These are phyloP conservation scores for Galleria mellonella DNA, from an alignment of 1,140 invertebrate genomes.

Conservation along the genomic window DNA sequence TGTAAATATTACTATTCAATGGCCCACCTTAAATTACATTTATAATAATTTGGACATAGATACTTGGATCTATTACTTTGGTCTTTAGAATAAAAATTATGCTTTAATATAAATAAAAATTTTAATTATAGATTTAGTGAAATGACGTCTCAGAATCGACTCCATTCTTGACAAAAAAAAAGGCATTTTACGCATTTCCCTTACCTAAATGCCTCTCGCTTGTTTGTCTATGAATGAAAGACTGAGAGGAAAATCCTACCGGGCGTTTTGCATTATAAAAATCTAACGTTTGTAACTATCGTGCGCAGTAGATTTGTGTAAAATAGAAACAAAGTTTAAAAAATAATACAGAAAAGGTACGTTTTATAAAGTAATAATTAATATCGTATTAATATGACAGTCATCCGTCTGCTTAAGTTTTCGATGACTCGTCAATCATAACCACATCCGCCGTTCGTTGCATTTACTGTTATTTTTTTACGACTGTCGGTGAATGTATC, in stretches of 20 bases:
- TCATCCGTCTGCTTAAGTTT: conserved; percentile 1
- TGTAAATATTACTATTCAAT: too few species aligned
- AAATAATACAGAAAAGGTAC: conserved; percentile 26
- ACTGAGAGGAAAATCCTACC: conserved; percentile 29
- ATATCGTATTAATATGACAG: background rate
- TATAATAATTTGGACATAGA: too few species aligned
- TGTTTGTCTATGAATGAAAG: conserved; percentile 41
- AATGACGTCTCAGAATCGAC: too few species aligned
- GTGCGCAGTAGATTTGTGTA: conserved; percentile 21
- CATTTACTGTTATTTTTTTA: conserved; percentile 36
- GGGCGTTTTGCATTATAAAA: conserved; percentile 44
- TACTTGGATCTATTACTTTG: too few species aligned
- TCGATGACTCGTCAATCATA: conserved; percentile 57
- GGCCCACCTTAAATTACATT: too few species aligned
- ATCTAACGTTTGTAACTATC: conserved; percentile 31
- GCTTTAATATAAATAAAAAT: too few species aligned
- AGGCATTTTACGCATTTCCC: too few species aligned
- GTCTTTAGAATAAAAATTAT: too few species aligned
- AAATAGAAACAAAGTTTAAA: conserved; percentile 20
- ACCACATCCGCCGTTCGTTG: conserved; percentile 49
- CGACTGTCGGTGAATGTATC: background rate
- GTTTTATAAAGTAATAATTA: conserved; percentile 1
- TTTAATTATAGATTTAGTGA: background rate
- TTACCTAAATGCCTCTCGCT: too few species aligned
- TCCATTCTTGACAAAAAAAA: too few species aligned